A percentile compares a stretch with the other conserved stretches of the same genome.
phyloP scores from a whole-genome alignment of 2,797 vertebrate genomes.

The Bryconaethiops microstoma region DNA sequence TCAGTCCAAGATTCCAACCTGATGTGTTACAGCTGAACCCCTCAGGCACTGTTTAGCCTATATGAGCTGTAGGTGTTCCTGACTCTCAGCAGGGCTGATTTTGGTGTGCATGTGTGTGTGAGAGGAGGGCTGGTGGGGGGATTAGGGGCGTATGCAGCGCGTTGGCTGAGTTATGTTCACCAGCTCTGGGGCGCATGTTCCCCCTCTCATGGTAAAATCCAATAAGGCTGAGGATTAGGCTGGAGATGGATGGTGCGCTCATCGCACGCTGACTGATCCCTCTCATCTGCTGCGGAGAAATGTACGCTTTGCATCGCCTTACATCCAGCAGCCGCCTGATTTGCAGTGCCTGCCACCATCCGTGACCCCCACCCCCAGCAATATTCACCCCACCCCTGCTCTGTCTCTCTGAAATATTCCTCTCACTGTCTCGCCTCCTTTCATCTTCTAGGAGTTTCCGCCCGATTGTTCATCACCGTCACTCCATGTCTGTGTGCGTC shows the following conservation, averaged over 20 bases:
- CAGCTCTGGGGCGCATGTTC: conserved; percentile 35
- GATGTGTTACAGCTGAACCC: background rate
- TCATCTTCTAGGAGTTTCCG: conserved; percentile 7
- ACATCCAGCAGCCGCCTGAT: conserved; percentile 20
- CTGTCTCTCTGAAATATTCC: conserved; percentile 13
- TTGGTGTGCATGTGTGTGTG: conserved; percentile 11
- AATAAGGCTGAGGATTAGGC: conserved; percentile 49
- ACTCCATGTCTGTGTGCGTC: background rate
- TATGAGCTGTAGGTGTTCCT: background rate
- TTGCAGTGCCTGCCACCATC: conserved; percentile 12
- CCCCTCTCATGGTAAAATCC: conserved; percentile 32
- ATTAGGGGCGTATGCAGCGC: background rate
- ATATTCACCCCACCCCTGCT: background rate
- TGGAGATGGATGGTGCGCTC: conserved; percentile 36
- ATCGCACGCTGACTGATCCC: conserved; percentile 40
- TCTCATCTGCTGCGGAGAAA: conserved; percentile 36
- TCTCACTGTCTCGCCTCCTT: background rate
- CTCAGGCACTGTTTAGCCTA: background rate
- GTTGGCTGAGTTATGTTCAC: conserved; percentile 37
- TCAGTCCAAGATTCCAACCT: background rate
- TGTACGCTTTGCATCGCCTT: conserved; percentile 23
- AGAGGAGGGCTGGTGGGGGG: background rate
- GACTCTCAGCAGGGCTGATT: background rate
- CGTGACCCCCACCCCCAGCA: background rate
- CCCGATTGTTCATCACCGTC: background rate